phyloP scores from a whole-genome alignment of 2,797 vertebrate species.

The Todus mexicanus region DNA sequence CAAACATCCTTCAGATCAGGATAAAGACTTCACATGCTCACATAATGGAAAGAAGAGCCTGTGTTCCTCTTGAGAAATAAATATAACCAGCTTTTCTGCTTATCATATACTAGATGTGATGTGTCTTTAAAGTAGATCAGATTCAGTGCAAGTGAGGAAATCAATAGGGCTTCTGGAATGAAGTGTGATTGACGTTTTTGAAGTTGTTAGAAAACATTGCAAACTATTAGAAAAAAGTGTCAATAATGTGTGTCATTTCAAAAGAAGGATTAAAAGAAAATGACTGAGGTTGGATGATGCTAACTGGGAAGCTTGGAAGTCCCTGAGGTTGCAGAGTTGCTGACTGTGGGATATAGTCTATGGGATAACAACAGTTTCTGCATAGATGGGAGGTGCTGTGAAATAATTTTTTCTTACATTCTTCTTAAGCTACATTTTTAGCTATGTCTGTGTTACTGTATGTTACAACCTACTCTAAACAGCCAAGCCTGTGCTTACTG shows the following conservation, averaged over 20 bases:
- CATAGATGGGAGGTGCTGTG: not conserved
- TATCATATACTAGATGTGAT: not conserved
- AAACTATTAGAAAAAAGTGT: not conserved
- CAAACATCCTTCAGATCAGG: not conserved
- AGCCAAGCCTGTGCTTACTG: not conserved
- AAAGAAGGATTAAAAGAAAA: not conserved
- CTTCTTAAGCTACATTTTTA: not conserved
- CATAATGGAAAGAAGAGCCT: not conserved
- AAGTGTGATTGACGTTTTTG: not conserved
- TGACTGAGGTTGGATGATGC: not conserved
- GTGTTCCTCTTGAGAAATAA: not conserved
- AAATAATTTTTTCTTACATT: not conserved
- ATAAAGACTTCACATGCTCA: not conserved
- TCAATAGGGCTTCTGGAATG: not conserved
- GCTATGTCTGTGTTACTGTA: not conserved
- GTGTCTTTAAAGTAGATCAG: not conserved
- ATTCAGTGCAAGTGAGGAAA: not conserved
- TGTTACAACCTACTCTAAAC: not conserved
- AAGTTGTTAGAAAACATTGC: not conserved
- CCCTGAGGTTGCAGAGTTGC: not conserved
- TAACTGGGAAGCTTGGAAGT: not conserved
- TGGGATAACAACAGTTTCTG: not conserved
- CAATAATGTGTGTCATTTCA: not conserved
- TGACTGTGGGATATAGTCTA: not conserved
- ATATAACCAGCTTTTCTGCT: not conserved